A percentile compares a stretch with the other conserved stretches of the same genome.
Conservation (phyloP, 2,113 vertebrate species). For the Oryzias javanicus region DNA sequence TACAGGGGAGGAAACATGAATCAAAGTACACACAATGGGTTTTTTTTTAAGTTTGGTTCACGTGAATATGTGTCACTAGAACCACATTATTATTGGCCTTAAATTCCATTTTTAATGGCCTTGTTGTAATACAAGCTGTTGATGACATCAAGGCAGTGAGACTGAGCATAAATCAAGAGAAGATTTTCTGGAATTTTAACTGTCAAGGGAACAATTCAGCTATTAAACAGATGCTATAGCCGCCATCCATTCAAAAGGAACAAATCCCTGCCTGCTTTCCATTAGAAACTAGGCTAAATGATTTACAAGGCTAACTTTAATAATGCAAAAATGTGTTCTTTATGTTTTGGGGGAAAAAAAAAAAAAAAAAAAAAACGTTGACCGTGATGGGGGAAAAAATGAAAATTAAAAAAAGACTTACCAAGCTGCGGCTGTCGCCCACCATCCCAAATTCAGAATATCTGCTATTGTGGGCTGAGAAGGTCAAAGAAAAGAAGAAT, state of each 20-base stretch:
- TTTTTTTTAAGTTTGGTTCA: not conserved
- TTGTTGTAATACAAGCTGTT: constrained; percentile 41
- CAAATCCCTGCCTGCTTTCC: constrained; percentile 35
- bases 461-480: constrained; percentile 89
- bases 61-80: not conserved
- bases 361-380: not conserved
- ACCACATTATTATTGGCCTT: constrained; percentile 1
- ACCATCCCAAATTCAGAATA: constrained; percentile 92
- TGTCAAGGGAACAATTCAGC: constrained; percentile 52
- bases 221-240: constrained; percentile 64
- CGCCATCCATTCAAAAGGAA: constrained; percentile 29
- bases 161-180: constrained; percentile 43
- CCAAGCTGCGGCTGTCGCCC: constrained; percentile 92
- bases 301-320: constrained; percentile 19
- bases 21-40: no score
- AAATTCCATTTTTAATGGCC: constrained; percentile 25
- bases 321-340: constrained; percentile 19
- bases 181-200: constrained; percentile 47
- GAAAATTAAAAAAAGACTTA: constrained; percentile 67
- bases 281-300: constrained; percentile 23
- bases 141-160: constrained; percentile 40
- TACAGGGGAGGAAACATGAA: no score
- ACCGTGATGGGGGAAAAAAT: not conserved
- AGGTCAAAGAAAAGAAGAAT: constrained; percentile 23
- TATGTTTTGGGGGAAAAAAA: constrained; percentile 9